A percentile compares a stretch with the other conserved stretches of the same genome.
Conservation (phyloP, 1,140 invertebrate genomes). For the Caenorhabditis inopinata region DNA sequence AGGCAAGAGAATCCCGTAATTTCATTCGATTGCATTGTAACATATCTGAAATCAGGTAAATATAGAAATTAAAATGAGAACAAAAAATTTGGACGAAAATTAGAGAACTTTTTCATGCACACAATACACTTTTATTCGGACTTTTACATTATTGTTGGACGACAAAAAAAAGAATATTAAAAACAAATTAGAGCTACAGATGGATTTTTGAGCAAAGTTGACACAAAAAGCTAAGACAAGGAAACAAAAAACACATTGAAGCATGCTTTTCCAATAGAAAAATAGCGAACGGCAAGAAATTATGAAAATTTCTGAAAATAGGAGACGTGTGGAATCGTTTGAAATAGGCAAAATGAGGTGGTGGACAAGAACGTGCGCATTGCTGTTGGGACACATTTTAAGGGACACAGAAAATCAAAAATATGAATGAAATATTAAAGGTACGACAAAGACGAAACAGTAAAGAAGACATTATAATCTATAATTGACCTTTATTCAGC, state of each 20-base stretch:
- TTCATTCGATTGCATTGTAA: too few relatives aligned
- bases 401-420: background rate
- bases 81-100: too few relatives aligned
- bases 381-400: background rate
- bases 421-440: background rate
- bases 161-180: background rate
- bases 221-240: background rate
- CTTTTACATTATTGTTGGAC: too few relatives aligned
- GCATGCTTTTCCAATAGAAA: background rate
- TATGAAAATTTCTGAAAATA: background rate
- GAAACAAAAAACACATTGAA: background rate
- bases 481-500: too few relatives aligned
- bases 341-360: background rate
- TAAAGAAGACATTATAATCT: too few relatives aligned
- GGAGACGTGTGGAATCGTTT: background rate
- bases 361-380: background rate
- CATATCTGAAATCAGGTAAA: too few relatives aligned
- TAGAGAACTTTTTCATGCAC: background rate
- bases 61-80: too few relatives aligned
- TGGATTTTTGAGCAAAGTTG: background rate
- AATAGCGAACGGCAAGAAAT: background rate
- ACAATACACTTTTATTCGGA: background rate
- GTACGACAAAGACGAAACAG: background rate
- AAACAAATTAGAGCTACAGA: too few relatives aligned
- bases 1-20: too few relatives aligned